phyloP scores from a whole-genome alignment of 2,797 vertebrate genomes.

The Eurystomus glaucurus region DNA sequence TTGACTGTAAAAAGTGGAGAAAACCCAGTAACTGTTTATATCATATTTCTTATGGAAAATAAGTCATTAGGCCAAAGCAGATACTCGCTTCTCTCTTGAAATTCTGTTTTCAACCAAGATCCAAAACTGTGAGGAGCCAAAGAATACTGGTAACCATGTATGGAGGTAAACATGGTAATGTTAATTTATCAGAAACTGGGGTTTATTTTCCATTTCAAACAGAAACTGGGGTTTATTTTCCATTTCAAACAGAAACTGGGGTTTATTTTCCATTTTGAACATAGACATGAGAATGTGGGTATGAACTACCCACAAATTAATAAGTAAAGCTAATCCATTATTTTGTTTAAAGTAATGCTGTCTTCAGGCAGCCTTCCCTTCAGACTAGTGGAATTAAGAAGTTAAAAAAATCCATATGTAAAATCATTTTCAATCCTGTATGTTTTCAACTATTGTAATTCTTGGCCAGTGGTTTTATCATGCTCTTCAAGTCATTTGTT shows the following conservation, averaged over 20 bases:
- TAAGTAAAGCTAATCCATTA: not conserved
- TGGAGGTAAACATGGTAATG: not conserved
- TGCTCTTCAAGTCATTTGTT: not conserved
- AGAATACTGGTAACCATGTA: not conserved
- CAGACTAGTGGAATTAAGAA: not conserved
- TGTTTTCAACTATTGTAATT: not conserved
- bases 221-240: not conserved
- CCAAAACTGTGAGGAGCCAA: not conserved
- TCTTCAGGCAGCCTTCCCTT: not conserved
- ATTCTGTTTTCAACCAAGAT: not conserved
- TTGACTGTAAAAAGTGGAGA: constrained; percentile 19
- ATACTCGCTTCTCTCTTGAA: not conserved
- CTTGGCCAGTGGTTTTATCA: not conserved
- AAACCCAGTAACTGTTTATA: constrained; percentile 1
- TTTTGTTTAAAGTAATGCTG: not conserved
- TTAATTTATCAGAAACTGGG: not conserved
- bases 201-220: no score
- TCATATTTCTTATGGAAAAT: constrained; percentile 1
- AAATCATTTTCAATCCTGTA: not conserved
- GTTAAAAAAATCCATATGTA: not conserved
- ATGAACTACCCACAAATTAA: not conserved
- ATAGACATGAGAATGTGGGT: not conserved
- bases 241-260: not conserved
- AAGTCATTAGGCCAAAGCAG: constrained; percentile 22
- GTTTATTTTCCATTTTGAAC: not conserved